Conservation (phyloP, 2,797 vertebrate genomes). For the Lepilemur septentrionalis region DNA sequence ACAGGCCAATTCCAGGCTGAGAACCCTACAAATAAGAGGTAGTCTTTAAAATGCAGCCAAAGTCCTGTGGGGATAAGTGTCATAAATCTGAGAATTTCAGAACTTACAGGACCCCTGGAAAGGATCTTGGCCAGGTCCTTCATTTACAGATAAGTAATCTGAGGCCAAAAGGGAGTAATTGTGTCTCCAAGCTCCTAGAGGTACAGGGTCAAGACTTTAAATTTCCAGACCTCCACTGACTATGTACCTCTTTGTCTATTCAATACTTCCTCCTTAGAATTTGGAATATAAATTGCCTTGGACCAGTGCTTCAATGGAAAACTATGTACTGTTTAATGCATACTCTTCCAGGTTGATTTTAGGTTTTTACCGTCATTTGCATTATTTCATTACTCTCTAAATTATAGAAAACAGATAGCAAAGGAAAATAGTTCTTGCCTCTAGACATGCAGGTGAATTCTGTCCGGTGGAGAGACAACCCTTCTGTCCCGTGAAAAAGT, state of each 20-base stretch:
- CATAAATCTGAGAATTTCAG: background rate
- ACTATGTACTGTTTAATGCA: background rate
- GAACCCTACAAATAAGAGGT: background rate
- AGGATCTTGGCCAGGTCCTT: background rate
- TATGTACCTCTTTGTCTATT: background rate
- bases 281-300: background rate
- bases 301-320: background rate
- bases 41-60: background rate
- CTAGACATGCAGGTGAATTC: background rate
- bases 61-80: background rate
- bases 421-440: conserved; percentile 46
- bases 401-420: conserved; percentile 1
- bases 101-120: background rate
- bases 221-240: background rate
- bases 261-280: background rate
- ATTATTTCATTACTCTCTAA: conserved; percentile 8
- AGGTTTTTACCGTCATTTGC: background rate
- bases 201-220: background rate
- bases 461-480: background rate
- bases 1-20: background rate
- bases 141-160: background rate
- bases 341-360: background rate
- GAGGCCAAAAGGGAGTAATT: background rate
- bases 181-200: background rate
- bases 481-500: background rate